Evolutionary conservation across 1,140 invertebrate genomes (phyloP).

Genomic region (Brachionus rubens): DNA sequence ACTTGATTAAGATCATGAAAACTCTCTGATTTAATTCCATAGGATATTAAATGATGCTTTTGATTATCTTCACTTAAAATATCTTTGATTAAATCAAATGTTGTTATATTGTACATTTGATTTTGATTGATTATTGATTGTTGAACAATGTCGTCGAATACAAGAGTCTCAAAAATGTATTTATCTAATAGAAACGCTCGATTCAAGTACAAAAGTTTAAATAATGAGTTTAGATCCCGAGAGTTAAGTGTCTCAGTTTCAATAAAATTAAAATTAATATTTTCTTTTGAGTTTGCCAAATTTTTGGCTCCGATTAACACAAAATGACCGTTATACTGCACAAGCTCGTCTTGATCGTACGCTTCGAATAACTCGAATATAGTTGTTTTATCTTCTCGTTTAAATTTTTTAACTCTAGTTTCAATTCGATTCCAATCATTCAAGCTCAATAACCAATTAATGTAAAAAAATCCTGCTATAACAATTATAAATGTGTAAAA

Average conservation of each 20-base stretch:
- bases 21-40: constrained; percentile 13
- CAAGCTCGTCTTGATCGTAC: constrained; percentile 5
- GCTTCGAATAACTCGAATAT: constrained; percentile 20
- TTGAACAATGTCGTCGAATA: background rate
- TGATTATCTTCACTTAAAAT: background rate
- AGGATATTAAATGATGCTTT: background rate
- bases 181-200: constrained; percentile 9
- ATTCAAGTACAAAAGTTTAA: background rate
- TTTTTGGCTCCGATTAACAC: background rate
- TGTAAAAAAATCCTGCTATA: constrained; percentile 16
- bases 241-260: background rate
- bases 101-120: background rate
- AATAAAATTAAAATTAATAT: background rate
- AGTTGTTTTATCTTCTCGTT: background rate
- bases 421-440: constrained; percentile 5
- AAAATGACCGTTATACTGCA: constrained; percentile 2
- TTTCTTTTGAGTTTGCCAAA: background rate
- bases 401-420: background rate
- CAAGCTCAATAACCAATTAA: constrained; percentile 2
- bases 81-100: background rate
- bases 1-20: constrained; percentile 15
- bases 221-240: background rate
- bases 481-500: background rate
- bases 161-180: background rate
- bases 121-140: background rate